Percentiles rank a stretch among this genome's conserved stretches.
Conservation (phyloP, 2,888 invertebrate genomes). For the Podabrus alpinus region DNA sequence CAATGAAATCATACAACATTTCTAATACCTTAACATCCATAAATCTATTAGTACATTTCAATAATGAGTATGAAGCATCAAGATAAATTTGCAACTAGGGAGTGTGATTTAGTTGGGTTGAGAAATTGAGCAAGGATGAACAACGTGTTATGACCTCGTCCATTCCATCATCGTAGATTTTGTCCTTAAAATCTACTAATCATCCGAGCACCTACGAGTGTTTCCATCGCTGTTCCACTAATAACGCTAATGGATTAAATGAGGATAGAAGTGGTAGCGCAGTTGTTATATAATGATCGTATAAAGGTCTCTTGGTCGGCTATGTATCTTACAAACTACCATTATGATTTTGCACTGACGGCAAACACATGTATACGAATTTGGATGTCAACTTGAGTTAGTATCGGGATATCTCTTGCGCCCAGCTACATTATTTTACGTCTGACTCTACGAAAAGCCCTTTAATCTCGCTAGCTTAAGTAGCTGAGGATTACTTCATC, state of each 20-base stretch:
- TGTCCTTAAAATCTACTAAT: conserved; percentile 28
- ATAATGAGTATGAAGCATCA: conserved; percentile 21
- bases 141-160: conserved; percentile 32
- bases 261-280: conserved; percentile 14
- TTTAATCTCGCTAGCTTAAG: conserved; percentile 56
- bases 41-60: conserved; percentile 25
- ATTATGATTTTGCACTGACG: conserved; percentile 50
- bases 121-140: conserved; percentile 30
- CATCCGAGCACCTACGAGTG: conserved; percentile 20
- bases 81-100: conserved; percentile 24
- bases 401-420: conserved; percentile 55
- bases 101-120: conserved; percentile 27
- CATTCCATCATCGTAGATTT: conserved; percentile 32
- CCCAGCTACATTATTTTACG: conserved; percentile 52
- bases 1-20: neutral
- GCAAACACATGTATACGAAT: conserved; percentile 56
- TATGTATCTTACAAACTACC: conserved; percentile 49
- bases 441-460: conserved; percentile 52
- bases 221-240: conserved; percentile 12
- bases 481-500: conserved; percentile 55
- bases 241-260: neutral
- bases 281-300: conserved; percentile 10
- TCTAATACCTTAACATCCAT: conserved; percentile 3
- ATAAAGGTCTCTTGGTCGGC: conserved; percentile 38
- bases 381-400: conserved; percentile 56